A percentile compares a stretch with the other conserved stretches of the same genome.
These are phyloP conservation scores for Rhincodon typus DNA, from an alignment of 2,797 vertebrate genomes.

Conservation along the genomic window DNA sequence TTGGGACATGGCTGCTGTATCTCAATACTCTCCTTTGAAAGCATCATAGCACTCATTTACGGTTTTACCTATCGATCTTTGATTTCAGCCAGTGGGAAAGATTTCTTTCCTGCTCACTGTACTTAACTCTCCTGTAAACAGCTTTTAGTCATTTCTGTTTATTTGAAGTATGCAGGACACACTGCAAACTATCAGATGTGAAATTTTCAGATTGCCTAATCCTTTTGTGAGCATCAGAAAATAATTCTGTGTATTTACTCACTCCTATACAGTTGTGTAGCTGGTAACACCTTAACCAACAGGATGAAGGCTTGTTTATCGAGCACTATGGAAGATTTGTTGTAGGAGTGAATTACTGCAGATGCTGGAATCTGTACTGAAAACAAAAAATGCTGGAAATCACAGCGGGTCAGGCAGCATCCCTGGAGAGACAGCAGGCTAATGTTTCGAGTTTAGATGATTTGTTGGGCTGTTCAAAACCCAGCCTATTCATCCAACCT, in stretches of 20 bases:
- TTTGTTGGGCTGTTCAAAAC: neutral
- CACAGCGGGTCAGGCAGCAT: no score
- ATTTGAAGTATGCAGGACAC: neutral
- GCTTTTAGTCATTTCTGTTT: neutral
- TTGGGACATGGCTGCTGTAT: no score
- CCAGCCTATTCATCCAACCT: neutral
- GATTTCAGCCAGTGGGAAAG: neutral
- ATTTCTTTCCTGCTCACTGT: neutral
- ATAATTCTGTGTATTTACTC: neutral
- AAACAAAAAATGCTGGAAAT: no score
- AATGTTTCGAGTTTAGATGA: no score
- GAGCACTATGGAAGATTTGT: neutral
- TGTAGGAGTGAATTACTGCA: neutral
- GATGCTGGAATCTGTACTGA: no score
- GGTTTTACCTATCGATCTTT: neutral
- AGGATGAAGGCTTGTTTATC: neutral
- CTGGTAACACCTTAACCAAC: neutral
- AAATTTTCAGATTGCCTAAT: neutral
- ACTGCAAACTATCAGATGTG: no score
- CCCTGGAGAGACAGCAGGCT: no score
- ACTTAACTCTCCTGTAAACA: neutral
- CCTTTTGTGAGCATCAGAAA: neutral
- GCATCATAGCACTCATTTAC: no score
- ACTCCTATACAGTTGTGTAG: neutral
- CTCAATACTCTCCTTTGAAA: no score